Evolutionary conservation across 30 jellyfish, hydroid and myxozoan species (phyloP), one percentile per base, ranked within the genome.

Genomic region (Sanderia malayensis): DNA sequence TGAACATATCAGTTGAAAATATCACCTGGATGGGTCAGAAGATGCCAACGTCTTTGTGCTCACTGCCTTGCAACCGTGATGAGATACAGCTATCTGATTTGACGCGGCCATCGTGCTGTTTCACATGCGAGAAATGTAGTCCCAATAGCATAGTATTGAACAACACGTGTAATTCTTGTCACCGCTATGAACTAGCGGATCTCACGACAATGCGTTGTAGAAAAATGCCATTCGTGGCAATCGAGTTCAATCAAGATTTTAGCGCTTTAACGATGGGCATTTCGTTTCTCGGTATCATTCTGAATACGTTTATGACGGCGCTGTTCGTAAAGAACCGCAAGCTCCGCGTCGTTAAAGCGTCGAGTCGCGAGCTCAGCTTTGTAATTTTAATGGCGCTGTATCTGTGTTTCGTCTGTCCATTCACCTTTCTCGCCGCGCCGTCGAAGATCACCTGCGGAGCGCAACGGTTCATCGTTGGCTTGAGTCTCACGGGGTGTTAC

Each of bases 401-500:
- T 44, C 30, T 66, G 2, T 65, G 95, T 49, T 85, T 85, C 58
- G 23, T 69, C 2, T 37, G 82, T 8, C 95, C 95, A 11, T 22
- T 85, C 7, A 32, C 53, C 34, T 74, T 53, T 49, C 31, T 85
- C 61, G 70, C 61, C 29, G 64, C 31, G 21, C 95, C 95, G 70
- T 41, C 83, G 23, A 29, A 10, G 10, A 30, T 77, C 23, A 70
- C 63, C 6, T 90, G 98, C 58, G 84, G 85, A 0, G 83, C 71
- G 4, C 96, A 81, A 44, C 61, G 89, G 61, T 52, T 85, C 46
- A 80, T 85, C 53, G 77, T 82, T 31, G 99, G 99, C 28, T 32
- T 93, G 37, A 73, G 97, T 29, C 81, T 85, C 26, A 82, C 99
- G 4, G 72, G 87, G 27, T 93, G 99, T 83, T 93, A 82, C 68